phyloP scores from a whole-genome alignment of 2,113 vertebrate species.

The Cranoglanis bouderius region DNA sequence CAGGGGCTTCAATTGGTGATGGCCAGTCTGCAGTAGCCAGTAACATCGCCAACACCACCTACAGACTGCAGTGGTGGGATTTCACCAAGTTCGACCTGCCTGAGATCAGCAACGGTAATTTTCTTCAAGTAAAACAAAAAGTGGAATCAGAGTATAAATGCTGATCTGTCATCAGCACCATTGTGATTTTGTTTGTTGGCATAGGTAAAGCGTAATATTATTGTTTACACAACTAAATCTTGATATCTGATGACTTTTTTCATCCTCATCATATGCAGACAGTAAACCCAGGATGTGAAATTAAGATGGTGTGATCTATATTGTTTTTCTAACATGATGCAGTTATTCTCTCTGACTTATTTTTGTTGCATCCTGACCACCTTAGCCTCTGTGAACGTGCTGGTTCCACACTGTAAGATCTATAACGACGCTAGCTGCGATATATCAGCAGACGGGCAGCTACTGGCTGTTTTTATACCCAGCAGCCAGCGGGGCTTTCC shows the following conservation, averaged over 20 bases:
- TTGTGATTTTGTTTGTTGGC: background rate
- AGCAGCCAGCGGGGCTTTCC: constrained; percentile 96
- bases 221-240: background rate
- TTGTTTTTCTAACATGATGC: background rate
- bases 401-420: constrained; percentile 99
- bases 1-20: constrained; percentile 96
- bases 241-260: background rate
- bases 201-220: background rate
- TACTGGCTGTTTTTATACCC: constrained; percentile 96
- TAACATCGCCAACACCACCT: constrained; percentile 98
- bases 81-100: constrained; percentile 98
- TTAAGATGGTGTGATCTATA: background rate
- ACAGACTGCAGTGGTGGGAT: constrained; percentile 99
- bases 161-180: background rate
- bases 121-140: background rate
- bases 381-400: constrained; percentile 90
- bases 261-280: background rate
- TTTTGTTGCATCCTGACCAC: background rate
- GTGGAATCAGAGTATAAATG: background rate
- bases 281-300: too few species aligned
- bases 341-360: background rate
- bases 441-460: constrained; percentile 95
- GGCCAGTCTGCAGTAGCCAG: constrained; percentile 98
- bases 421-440: constrained; percentile 99
- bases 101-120: constrained; percentile 96